Conservation (phyloP, 1,140 invertebrate genomes). For the Microplitis demolitor region DNA sequence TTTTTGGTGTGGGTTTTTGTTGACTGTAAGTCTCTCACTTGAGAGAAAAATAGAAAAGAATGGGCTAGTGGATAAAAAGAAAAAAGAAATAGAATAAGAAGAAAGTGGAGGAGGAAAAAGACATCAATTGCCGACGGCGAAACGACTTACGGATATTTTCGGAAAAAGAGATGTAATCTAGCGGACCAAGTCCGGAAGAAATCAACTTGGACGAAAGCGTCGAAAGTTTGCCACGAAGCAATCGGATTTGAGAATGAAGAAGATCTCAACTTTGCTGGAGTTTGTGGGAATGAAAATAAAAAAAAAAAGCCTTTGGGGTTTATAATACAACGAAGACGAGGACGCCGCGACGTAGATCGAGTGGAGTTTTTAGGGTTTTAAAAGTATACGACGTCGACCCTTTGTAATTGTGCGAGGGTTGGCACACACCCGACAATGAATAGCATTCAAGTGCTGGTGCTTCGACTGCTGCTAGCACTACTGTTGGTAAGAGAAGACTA, state of each 20-base stretch:
- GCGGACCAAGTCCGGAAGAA: slow-evolving; percentile 20
- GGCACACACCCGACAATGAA: slow-evolving; percentile 7
- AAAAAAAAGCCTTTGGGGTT: neutral
- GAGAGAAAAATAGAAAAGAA: too few species aligned
- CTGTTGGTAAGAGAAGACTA: neutral
- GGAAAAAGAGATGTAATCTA: slow-evolving; percentile 21
- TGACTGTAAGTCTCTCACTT: too few species aligned
- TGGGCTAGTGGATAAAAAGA: neutral
- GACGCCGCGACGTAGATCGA: neutral
- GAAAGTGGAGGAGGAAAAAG: neutral
- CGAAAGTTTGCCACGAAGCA: slow-evolving; percentile 26
- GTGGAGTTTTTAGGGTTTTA: neutral
- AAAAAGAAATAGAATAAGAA: neutral
- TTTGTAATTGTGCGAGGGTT: slow-evolving; percentile 19
- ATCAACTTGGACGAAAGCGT: slow-evolving; percentile 16
- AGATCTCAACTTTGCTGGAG: neutral
- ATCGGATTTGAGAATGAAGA: slow-evolving; percentile 18
- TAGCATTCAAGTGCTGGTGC: neutral
- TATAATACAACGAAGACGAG: neutral
- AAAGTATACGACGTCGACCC: neutral
- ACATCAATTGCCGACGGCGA: slow-evolving; percentile 21
- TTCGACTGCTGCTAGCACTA: too few species aligned
- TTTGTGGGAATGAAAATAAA: neutral
- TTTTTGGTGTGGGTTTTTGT: too few species aligned
- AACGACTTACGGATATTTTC: slow-evolving; percentile 18